Evolutionary conservation across 2,797 vertebrate genomes (phyloP).

Genomic region (Melanotaenia trifasciata): DNA sequence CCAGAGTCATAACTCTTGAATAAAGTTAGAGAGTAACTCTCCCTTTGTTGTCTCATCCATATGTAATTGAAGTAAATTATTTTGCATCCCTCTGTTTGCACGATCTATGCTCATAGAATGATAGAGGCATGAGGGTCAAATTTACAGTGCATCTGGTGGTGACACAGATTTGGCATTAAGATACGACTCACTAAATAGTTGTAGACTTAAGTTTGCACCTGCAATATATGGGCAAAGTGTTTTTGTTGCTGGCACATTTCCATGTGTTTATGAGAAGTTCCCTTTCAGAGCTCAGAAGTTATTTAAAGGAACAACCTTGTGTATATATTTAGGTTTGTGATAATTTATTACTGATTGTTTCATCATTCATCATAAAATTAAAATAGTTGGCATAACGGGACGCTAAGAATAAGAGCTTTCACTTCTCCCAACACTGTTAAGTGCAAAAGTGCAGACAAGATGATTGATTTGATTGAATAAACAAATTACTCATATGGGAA

Average conservation of each 20-base stretch:
- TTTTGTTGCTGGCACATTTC: neutral
- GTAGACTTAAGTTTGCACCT: no score
- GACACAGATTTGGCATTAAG: neutral
- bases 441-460: no score
- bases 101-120: neutral
- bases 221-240: neutral
- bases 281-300: no score
- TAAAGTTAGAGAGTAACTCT: neutral
- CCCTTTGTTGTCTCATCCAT: neutral
- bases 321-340: no score
- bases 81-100: neutral
- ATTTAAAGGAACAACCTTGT: no score
- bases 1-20: neutral
- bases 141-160: neutral
- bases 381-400: no score
- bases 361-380: no score
- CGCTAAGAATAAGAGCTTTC: no score
- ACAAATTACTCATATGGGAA: no score
- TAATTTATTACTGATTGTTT: no score
- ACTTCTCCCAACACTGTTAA: no score
- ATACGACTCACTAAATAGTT: neutral
- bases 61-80: neutral
- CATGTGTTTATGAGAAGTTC: neutral
- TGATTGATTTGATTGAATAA: no score
- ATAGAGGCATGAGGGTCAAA: neutral